Conservation (phyloP, 2,888 invertebrate species). For the Pachydiplax longipennis region DNA sequence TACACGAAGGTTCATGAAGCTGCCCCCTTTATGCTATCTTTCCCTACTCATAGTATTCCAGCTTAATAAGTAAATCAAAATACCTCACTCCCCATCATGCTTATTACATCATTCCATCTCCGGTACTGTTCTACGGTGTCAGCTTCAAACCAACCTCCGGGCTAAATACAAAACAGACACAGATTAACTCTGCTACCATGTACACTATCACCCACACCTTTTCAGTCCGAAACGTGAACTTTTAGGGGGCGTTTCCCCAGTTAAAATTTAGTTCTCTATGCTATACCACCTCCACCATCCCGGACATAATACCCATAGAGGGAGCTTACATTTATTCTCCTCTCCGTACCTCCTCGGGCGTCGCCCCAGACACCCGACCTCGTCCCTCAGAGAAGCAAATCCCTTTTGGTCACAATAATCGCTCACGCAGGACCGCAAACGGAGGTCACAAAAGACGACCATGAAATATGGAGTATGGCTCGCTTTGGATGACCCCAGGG, state of each 20-base stretch:
- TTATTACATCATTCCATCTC: no score
- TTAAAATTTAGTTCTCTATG: not conserved
- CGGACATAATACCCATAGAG: not conserved
- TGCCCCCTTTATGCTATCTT: no score
- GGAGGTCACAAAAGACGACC: slow-evolving; percentile 15
- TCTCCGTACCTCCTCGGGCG: not conserved
- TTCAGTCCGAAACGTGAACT: not conserved
- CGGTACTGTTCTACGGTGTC: no score
- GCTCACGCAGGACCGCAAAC: slow-evolving; percentile 33
- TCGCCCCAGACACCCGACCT: not conserved
- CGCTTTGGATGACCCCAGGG: not conserved
- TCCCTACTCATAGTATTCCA: no score
- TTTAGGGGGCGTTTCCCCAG: no score
- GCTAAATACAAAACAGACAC: no score
- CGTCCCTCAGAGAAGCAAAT: not conserved
- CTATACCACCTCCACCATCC: not conserved
- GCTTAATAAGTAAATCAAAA: no score
- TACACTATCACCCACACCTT: not conserved
- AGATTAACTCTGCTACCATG: not conserved
- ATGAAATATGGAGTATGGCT: slow-evolving; percentile 30
- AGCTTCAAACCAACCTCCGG: no score
- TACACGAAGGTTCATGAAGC: no score
- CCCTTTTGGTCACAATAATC: slow-evolving; percentile 30
- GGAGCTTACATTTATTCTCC: not conserved
- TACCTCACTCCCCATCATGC: no score